Base-by-base conservation (phyloP, 2,113 vertebrate genomes). In the Siniperca knerii region DNA sequence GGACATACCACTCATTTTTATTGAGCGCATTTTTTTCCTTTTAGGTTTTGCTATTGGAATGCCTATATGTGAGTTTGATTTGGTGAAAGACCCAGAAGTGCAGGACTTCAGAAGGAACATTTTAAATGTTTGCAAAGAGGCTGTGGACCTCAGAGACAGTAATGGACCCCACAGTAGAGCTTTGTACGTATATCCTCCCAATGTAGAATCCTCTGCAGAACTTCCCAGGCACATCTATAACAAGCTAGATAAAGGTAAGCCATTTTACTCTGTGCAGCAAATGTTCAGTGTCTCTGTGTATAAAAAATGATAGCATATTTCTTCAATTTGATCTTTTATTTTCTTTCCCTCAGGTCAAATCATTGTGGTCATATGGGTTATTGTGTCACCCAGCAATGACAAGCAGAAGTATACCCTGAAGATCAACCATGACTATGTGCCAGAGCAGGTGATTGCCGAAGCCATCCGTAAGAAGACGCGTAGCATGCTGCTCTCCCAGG, bases 321-420 rank as follows among this genome's bases (percentile, higher is more conserved):
- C 18, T 55, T 44, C 40, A 75, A 18, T 37, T 68, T 65, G 1
- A 77, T 84, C 18, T 46, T 62, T 40, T 58, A 12, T 85, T 71
- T 13, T 84, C 42, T 89, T 90, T 23, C 92, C 78, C 74, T 50
- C 78, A 99, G 98, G 98, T 90, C 98, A 99, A 96, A 99, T 99
- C 91, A 99, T 99, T 81, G 98, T 99, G 83, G 98, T 99, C 54
- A 99, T 99, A 89, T 99, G 98, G 98, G 98, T 99, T 74, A 99
- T 99, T 84, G 98, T 99, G 83, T 99, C 98, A 33, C 98, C 98
- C 83, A 99, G 97, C 96, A 99, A 99, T 33, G 98, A 99, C 89
- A 99, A 99, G 78, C 98, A 99, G 93, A 99, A 99, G 90, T 99
- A 99, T 86, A 99, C 98, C 52, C 93, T 99, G 88, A 99, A 99